Base-by-base conservation (phyloP, 2,113 vertebrate species). In the Aix galericulata region DNA sequence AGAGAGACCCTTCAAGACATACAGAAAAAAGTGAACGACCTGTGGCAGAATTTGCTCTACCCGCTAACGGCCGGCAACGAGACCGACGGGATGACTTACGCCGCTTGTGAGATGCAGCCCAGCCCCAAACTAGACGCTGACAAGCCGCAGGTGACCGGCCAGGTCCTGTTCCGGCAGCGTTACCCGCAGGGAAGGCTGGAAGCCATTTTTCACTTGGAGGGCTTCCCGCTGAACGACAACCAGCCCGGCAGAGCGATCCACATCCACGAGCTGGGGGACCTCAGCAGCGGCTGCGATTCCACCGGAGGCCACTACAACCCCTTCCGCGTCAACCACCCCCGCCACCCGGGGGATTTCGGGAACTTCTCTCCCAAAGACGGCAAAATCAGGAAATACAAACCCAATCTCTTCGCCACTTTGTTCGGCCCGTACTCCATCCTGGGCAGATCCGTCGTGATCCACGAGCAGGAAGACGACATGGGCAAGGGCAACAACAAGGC, bases 311-410 rank as follows among this genome's bases (percentile, higher is more conserved):
- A 99, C 96, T 99, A 98, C 86, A 99, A 99, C 93, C 99, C 99
- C 1, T 50, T 86, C 32, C 40, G 26, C 0, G 97, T 97, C 23
- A 58, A 96, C 53, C 99, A 99, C 77, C 99, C 99, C 8, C 56
- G 78, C 5, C 99, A 99, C 95, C 99, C 99, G 0, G 99, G 99
- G 44, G 99, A 99, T 96, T 99, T 99, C 11, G 99, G 99, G 36
- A 99, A 99, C 98, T 99, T 99, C 93, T 40, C 56, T 1, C 93
- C 98, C 32, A 97, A 95, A 50, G 92, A 98, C 8, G 99, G 99
- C 50, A 98, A 95, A 89, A 97, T 99, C 80, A 93, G 68, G 48
- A 94, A 93, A 46, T 32, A 86, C 62, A 91, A 92, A 83, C 1
- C 88, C 1, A 89, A 97, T 7, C 97, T 98, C 8, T 58, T 31